A percentile compares a stretch with the other conserved stretches of the same genome.
phyloP scores from a whole-genome alignment of 1,140 invertebrate genomes.

The Hyphantria cunea region DNA sequence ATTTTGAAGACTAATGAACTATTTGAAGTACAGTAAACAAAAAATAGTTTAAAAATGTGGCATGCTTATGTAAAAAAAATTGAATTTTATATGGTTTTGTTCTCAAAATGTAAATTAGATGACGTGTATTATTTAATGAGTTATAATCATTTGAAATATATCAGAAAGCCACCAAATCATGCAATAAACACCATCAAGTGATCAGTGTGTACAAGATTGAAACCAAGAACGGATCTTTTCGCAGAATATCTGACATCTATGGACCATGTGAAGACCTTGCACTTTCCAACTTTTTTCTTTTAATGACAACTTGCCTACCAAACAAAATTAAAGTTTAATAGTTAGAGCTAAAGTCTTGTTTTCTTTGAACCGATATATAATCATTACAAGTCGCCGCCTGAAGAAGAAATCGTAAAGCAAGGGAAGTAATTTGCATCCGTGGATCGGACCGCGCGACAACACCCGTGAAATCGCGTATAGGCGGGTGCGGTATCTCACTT shows the following conservation, averaged over 20 bases:
- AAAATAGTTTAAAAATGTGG: too few species aligned
- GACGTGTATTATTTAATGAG: too few species aligned
- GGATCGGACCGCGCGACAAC: constrained; percentile 49
- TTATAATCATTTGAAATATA: too few species aligned
- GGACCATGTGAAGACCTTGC: neutral
- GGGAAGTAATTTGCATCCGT: constrained; percentile 66
- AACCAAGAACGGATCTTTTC: neutral
- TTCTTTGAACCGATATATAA: constrained; percentile 17
- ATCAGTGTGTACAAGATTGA: constrained; percentile 9
- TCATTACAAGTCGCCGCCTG: constrained; percentile 23
- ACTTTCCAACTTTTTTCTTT: constrained; percentile 2
- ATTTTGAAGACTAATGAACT: too few species aligned
- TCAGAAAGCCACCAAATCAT: too few species aligned
- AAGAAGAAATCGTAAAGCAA: constrained; percentile 53
- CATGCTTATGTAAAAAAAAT: too few species aligned
- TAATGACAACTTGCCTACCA: constrained; percentile 7
- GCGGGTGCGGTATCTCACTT: constrained; percentile 40
- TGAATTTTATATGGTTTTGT: too few species aligned
- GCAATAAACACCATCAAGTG: too few species aligned
- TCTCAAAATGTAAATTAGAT: too few species aligned
- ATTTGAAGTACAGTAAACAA: too few species aligned
- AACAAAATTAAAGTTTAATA: constrained; percentile 23
- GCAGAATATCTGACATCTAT: constrained; percentile 17
- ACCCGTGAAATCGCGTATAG: constrained; percentile 65
- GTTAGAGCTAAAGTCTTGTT: constrained; percentile 17